Evolutionary conservation across 1,140 invertebrate species (phyloP), one percentile per base, ranked within the genome.

Genomic region (Lepidurus couesii): DNA sequence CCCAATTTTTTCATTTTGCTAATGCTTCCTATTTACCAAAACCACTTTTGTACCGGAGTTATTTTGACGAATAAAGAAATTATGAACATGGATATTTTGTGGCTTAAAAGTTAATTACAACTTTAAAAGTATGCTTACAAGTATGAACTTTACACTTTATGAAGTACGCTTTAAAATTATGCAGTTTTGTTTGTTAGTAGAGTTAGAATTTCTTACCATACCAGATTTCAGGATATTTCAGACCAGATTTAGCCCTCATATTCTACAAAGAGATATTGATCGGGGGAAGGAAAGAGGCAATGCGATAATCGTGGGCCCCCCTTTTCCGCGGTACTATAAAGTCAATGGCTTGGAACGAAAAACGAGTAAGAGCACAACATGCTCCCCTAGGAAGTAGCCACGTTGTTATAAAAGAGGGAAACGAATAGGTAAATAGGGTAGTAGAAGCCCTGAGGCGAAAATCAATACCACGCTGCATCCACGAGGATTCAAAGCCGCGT

Each of bases 21-120:
- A 65, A 65, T 21, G 53, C 53, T 65, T 65, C 53, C 53, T 65
- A 65, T n/a, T n/a, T 65, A 65, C 53, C 53, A 65, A 34, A 65
- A 65, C 53, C 53, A 65, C 21, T 65, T 65, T 65, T 65, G 53
- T 65, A 65, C 53, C 53, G 53, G 21, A 65, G 53, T 65, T 65
- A 65, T 65, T 65, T 65, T 65, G 53, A 65, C 7, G 53, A 65
- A 65, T 65, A 65, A 65, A 65, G 53, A 65, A 65, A 21, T 21
- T 65, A 16, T 65, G 53, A 65, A 65, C n/a, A 65, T 13, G 7
- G 8, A 65, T 34, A 34, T 34, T 4, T 34, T 34, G 2, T 3
- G 1, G 34, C 34, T 34, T 34, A 34, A 34, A 34, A 34, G 1
- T 34, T 34, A 34, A 34, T 34, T 34, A 3, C 1, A 34, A 34